These are phyloP conservation scores for Dasyprocta punctata DNA, from an alignment of 2,113 vertebrate genomes.

Conservation along the genomic window DNA sequence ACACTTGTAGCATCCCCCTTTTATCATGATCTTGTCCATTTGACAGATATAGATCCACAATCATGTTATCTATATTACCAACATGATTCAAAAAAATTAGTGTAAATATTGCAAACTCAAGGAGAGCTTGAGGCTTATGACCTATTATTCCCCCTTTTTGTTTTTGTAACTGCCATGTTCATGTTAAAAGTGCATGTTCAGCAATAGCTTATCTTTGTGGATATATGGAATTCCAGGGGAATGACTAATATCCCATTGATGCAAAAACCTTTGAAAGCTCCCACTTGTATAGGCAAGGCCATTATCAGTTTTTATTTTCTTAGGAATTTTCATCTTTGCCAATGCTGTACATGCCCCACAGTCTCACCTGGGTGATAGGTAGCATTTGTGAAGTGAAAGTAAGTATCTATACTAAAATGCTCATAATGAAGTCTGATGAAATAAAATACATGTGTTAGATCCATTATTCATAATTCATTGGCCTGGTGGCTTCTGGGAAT, in stretches of 20 bases:
- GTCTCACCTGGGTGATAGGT: background rate
- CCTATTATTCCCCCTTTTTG: too few relatives aligned
- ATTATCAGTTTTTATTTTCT: background rate
- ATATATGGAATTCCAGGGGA: background rate
- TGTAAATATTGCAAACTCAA: background rate
- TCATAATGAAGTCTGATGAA: background rate
- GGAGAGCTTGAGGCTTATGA: background rate
- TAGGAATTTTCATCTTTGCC: background rate
- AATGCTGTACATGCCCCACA: background rate
- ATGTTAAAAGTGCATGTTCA: background rate
- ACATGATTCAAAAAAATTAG: background rate
- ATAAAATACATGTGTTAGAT: background rate
- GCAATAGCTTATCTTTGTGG: background rate
- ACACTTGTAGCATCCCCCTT: background rate
- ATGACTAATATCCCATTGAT: background rate
- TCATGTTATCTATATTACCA: background rate
- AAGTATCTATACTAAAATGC: background rate
- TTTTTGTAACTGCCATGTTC: background rate
- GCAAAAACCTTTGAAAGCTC: background rate
- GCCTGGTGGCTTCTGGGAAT: background rate
- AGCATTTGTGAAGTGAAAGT: background rate
- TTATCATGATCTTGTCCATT: background rate
- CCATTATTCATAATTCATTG: background rate
- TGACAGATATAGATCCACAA: background rate
- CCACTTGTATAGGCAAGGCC: background rate